These are phyloP conservation scores for Aegypius monachus DNA, from an alignment of 2,113 vertebrate species.

Conservation along the genomic window DNA sequence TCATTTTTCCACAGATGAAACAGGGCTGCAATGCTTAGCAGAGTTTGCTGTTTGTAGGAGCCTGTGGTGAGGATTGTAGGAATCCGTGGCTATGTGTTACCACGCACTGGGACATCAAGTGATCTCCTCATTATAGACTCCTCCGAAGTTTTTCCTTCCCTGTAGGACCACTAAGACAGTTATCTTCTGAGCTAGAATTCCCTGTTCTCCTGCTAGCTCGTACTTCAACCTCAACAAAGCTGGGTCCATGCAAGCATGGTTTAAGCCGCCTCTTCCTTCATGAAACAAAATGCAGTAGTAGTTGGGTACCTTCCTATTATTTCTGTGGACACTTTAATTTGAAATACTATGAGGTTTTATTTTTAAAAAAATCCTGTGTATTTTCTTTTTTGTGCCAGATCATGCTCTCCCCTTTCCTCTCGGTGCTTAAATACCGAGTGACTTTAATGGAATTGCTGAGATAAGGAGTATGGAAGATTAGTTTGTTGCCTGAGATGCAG, in stretches of 20 bases:
- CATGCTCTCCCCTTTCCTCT: background rate
- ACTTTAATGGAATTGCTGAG: background rate
- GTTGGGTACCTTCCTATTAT: background rate
- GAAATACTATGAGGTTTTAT: background rate
- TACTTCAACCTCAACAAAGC: background rate
- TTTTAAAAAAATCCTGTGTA: background rate
- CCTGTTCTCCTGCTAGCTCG: background rate
- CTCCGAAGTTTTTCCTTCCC: background rate
- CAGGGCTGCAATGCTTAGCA: background rate
- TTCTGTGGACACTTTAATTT: background rate
- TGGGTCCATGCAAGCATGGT: accelerated
- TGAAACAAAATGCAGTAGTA: background rate
- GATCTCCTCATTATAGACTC: background rate
- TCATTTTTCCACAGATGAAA: background rate
- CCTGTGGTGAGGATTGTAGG: background rate
- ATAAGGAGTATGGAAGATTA: background rate
- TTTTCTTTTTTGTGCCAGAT: background rate
- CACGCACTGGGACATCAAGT: background rate
- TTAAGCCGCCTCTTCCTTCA: background rate
- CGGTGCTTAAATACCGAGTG: background rate
- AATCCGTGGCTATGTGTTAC: background rate
- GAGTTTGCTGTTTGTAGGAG: background rate
- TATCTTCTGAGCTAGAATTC: background rate
- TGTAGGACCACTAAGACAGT: background rate
- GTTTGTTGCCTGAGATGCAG: background rate